A percentile compares a stretch with the other conserved stretches of the same genome.
phyloP scores from a whole-genome alignment of 2,113 vertebrate genomes.

The Naja naja region DNA sequence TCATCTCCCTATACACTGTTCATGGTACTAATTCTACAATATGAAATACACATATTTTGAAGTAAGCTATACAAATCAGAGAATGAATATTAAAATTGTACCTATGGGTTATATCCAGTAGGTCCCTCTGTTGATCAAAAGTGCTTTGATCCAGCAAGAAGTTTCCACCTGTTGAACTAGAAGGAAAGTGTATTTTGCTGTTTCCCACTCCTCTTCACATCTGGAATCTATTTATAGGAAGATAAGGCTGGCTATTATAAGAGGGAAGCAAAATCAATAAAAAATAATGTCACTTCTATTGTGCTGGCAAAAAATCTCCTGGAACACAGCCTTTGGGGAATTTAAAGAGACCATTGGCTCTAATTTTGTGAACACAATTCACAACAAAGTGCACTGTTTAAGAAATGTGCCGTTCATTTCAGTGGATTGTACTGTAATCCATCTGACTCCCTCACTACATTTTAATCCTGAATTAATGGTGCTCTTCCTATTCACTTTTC shows the following conservation, averaged over 20 bases:
- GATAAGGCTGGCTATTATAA: neutral
- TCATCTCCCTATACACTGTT: constrained; percentile 19
- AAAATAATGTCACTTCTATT: neutral
- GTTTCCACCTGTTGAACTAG: neutral
- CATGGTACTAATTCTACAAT: neutral
- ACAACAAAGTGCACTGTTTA: neutral
- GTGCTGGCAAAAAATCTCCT: neutral
- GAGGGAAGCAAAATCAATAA: neutral
- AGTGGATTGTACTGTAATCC: neutral
- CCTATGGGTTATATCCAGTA: neutral
- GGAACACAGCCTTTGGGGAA: neutral
- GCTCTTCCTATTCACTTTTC: neutral
- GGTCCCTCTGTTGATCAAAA: neutral
- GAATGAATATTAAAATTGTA: neutral
- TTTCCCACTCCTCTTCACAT: neutral
- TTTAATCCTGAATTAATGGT: neutral
- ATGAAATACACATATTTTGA: constrained; percentile 10
- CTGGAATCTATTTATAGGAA: neutral
- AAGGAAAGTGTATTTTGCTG: neutral
- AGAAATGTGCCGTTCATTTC: neutral
- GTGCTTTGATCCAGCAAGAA: neutral
- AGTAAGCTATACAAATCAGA: neutral
- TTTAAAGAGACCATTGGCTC: neutral
- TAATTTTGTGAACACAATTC: neutral
- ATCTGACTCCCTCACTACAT: neutral